These are phyloP conservation scores for Cacoxenus indagator DNA, from an alignment of 2,888 invertebrate genomes.

Conservation along the genomic window DNA sequence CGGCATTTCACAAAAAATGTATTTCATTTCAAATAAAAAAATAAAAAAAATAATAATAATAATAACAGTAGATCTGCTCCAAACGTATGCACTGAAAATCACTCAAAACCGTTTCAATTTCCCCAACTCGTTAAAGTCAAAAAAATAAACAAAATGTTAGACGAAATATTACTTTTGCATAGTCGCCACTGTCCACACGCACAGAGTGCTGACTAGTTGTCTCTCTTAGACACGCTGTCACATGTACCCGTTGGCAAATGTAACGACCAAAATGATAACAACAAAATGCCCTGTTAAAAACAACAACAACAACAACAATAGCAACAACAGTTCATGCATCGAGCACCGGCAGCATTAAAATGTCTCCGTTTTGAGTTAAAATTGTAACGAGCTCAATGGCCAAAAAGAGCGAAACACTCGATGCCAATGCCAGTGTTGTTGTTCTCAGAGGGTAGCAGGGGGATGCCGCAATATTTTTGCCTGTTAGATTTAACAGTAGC, in stretches of 20 bases:
- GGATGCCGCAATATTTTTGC: no score
- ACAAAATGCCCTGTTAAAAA: conserved; percentile 10
- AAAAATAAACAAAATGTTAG: conserved; percentile 8
- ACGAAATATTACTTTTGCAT: conserved; percentile 13
- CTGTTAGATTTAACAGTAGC: no score
- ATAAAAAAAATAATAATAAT: neutral
- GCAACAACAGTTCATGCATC: conserved; percentile 6
- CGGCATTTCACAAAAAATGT: no score
- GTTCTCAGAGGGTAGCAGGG: neutral
- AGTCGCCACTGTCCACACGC: neutral
- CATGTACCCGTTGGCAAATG: neutral
- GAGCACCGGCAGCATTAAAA: neutral
- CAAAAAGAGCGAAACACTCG: conserved; percentile 22
- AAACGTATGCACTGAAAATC: neutral
- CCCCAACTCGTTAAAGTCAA: neutral
- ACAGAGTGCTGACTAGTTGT: neutral
- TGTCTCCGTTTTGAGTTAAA: conserved; percentile 30
- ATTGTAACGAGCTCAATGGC: conserved; percentile 49
- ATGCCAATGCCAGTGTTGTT: neutral
- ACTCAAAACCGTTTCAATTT: conserved; percentile 6
- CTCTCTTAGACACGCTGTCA: neutral
- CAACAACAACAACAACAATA: conserved; percentile 12
- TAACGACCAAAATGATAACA: conserved; percentile 14
- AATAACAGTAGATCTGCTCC: neutral
- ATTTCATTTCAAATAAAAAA: neutral